A percentile compares a stretch with the other conserved stretches of the same genome.
phyloP scores from a whole-genome alignment of 2,888 invertebrate genomes.

The Eupithecia abbreviata region DNA sequence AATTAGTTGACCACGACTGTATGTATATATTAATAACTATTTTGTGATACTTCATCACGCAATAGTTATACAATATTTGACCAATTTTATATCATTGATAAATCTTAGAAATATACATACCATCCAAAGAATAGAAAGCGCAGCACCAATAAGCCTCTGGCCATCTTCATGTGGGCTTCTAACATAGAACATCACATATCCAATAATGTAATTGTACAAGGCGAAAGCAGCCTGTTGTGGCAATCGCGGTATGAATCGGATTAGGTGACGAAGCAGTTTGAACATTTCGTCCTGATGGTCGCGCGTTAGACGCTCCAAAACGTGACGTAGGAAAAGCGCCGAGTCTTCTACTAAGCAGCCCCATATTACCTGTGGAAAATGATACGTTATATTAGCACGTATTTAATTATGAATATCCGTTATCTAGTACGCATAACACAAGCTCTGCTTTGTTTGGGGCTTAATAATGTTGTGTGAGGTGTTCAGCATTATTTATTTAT shows the following conservation, averaged over 20 bases:
- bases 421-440: too few relatives aligned
- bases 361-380: conserved; percentile 92
- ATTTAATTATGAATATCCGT: too few relatives aligned
- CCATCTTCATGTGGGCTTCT: conserved; percentile 97
- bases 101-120: conserved; percentile 73
- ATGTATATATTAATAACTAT: too few relatives aligned
- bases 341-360: conserved; percentile 99
- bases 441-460: too few relatives aligned
- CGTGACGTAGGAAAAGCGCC: conserved; percentile 96
- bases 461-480: too few relatives aligned
- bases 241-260: conserved; percentile 95
- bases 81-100: too few relatives aligned
- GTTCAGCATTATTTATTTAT: too few relatives aligned
- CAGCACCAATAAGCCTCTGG: conserved; percentile 96
- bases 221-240: conserved; percentile 99
- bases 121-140: conserved; percentile 98
- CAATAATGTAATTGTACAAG: conserved; percentile 99
- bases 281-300: conserved; percentile 98
- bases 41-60: too few relatives aligned
- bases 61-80: too few relatives aligned
- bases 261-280: conserved; percentile 94
- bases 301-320: conserved; percentile 96
- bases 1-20: too few relatives aligned
- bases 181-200: conserved; percentile 99
- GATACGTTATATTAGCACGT: too few relatives aligned